These are phyloP conservation scores for Blera fallax DNA, from an alignment of 2,888 invertebrate species.

Conservation along the genomic window DNA sequence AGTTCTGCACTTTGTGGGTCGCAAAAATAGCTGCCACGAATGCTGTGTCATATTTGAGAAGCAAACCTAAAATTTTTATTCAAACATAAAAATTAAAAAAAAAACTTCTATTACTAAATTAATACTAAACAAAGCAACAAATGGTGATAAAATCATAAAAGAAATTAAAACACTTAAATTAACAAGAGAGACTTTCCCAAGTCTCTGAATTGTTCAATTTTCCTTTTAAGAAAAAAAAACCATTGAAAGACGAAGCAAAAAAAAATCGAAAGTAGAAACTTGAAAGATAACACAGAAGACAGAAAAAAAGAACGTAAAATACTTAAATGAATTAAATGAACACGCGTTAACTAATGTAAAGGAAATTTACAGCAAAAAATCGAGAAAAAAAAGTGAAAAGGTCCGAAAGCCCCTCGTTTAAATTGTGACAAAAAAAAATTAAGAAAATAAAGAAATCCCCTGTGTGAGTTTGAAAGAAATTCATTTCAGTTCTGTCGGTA, in stretches of 20 bases:
- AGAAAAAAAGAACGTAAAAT: background rate
- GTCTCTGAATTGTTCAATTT: constrained; percentile 33
- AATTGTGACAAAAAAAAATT: background rate
- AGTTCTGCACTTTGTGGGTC: constrained; percentile 61
- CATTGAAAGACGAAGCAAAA: background rate
- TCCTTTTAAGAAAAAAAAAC: background rate
- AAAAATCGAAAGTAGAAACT: constrained; percentile 27
- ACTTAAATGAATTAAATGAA: constrained; percentile 15
- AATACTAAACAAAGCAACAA: constrained; percentile 24
- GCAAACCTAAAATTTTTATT: constrained; percentile 2
- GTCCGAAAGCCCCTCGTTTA: background rate
- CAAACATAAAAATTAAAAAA: constrained; percentile 13
- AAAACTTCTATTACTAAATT: constrained; percentile 3
- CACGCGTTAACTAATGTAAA: constrained; percentile 15
- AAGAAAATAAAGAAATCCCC: background rate
- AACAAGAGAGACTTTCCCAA: constrained; percentile 11
- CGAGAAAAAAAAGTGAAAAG: background rate
- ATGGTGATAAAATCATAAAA: constrained; percentile 17
- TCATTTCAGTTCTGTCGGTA: constrained; percentile 1
- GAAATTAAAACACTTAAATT: background rate
- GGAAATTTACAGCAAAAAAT: background rate
- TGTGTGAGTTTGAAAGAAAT: background rate
- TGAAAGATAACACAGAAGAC: background rate
- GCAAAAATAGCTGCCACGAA: constrained; percentile 68
- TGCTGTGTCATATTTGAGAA: constrained; percentile 58